A percentile compares a stretch with the other conserved stretches of the same genome.
These are phyloP conservation scores for Oxyruncus cristatus DNA, from an alignment of 2,113 vertebrate genomes.

Conservation along the genomic window DNA sequence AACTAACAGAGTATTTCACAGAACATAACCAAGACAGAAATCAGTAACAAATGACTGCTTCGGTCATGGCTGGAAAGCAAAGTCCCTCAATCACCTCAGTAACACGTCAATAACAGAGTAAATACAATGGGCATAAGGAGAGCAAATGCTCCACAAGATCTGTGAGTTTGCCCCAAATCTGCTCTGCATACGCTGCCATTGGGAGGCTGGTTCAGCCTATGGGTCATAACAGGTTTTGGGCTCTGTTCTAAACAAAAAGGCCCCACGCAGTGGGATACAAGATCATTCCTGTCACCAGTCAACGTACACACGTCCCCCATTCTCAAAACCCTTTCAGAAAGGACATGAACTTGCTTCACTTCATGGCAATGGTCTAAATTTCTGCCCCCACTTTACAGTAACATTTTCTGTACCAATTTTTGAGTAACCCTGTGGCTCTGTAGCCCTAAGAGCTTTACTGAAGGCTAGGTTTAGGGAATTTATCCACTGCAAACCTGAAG, in stretches of 20 bases:
- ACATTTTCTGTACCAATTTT: background rate
- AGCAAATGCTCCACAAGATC: background rate
- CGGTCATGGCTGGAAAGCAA: background rate
- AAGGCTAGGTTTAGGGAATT: background rate
- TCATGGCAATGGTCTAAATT: background rate
- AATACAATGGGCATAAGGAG: background rate
- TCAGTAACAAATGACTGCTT: background rate
- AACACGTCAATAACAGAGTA: background rate
- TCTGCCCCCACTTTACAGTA: background rate
- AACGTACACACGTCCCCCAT: background rate
- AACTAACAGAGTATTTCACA: background rate
- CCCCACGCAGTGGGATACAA: background rate
- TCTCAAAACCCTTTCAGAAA: background rate
- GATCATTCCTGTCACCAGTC: background rate
- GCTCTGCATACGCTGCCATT: background rate
- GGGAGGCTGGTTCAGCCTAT: background rate
- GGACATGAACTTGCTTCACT: background rate
- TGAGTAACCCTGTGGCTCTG: background rate
- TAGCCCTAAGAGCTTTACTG: background rate
- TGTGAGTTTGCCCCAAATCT: background rate
- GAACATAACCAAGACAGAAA: background rate
- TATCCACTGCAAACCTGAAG: background rate
- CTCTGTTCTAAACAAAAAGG: background rate
- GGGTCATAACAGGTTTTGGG: background rate
- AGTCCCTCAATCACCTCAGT: background rate